Percentiles rank a stretch among this genome's conserved stretches.
Evolutionary conservation across 2,113 vertebrate species (phyloP).

Genomic region (Sphyrna mokarran): DNA sequence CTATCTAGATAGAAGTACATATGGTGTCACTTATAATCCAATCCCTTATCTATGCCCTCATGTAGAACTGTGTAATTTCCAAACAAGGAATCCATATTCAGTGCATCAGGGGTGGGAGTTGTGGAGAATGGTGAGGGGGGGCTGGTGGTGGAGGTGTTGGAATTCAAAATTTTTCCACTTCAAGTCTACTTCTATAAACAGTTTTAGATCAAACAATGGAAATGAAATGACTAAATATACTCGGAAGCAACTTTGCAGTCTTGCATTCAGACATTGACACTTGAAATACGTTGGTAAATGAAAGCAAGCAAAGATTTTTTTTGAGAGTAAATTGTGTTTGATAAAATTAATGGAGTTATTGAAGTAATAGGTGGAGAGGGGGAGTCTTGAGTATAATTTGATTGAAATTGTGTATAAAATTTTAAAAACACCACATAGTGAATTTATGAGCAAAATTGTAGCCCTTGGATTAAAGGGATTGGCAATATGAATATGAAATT

Average conservation of each 20-base stretch:
- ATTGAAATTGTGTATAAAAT: neutral
- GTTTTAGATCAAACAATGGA: neutral
- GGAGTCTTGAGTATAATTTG: neutral
- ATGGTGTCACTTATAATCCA: neutral
- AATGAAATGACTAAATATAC: neutral
- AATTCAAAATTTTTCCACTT: neutral
- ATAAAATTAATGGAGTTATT: neutral
- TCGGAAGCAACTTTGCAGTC: neutral
- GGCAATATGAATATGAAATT: neutral
- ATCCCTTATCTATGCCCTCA: neutral
- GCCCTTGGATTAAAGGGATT: neutral
- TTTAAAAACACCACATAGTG: neutral
- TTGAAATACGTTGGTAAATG: neutral
- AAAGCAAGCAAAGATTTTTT: neutral
- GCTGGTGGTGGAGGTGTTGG: neutral
- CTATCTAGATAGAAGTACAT: neutral
- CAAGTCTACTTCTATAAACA: neutral
- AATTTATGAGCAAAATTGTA: neutral
- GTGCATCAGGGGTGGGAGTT: too few relatives aligned
- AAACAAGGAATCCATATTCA: neutral
- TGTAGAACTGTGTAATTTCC: neutral
- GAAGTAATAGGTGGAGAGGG: neutral
- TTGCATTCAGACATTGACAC: neutral
- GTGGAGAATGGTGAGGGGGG: too few relatives aligned
- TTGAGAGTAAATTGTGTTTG: neutral